Percentiles rank a stretch among this genome's conserved stretches.
These are phyloP conservation scores for Scotopteryx bipunctaria DNA, from an alignment of 2,888 invertebrate species.

Conservation along the genomic window DNA sequence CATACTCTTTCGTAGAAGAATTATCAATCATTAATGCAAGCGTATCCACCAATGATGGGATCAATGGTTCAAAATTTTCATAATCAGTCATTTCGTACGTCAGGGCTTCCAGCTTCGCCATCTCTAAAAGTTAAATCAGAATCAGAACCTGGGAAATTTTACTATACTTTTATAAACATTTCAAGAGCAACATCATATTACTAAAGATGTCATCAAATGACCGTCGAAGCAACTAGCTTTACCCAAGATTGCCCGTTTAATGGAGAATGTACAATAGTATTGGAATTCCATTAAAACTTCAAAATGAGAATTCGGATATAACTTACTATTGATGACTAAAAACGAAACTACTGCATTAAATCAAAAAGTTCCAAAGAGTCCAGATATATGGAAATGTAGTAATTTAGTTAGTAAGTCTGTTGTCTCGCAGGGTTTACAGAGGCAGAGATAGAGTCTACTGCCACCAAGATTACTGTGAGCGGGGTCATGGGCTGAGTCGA, in stretches of 20 bases:
- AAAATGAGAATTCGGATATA: conserved; percentile 35
- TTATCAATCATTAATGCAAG: conserved; percentile 44
- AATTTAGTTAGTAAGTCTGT: conserved; percentile 48
- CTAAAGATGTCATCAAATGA: conserved; percentile 70
- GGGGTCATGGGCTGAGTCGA: conserved; percentile 61
- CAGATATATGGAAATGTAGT: conserved; percentile 41
- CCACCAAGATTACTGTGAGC: conserved; percentile 70
- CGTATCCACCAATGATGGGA: conserved; percentile 47
- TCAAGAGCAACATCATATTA: conserved; percentile 66
- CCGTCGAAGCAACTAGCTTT: conserved; percentile 52
- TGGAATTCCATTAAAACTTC: conserved; percentile 40
- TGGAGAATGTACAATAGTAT: conserved; percentile 40
- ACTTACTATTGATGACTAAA: conserved; percentile 36
- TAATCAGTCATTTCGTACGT: conserved; percentile 42
- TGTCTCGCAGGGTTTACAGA: conserved; percentile 70
- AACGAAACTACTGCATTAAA: conserved; percentile 51
- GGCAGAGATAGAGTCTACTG: conserved; percentile 54
- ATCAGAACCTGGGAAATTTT: background rate
- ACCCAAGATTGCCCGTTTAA: conserved; percentile 63
- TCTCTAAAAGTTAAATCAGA: conserved; percentile 23
- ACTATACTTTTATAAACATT: background rate
- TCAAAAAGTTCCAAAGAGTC: background rate
- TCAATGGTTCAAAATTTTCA: conserved; percentile 39
- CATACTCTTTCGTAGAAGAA: conserved; percentile 33
- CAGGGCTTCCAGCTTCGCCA: conserved; percentile 35